phyloP scores from a whole-genome alignment of 2,113 vertebrate species.

The Aphyosemion australe region DNA sequence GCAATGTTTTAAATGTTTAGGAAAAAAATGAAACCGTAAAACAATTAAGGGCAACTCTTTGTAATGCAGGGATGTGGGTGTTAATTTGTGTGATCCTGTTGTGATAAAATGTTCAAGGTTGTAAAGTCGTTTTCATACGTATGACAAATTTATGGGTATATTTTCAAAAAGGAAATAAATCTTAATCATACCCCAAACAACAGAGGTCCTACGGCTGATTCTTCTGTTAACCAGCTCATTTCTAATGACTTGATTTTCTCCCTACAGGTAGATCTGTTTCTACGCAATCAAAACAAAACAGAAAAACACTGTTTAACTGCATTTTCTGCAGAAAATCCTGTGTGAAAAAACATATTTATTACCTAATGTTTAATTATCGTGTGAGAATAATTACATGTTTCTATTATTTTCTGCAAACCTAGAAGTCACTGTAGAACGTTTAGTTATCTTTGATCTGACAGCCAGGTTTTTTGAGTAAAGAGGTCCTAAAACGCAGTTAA shows the following conservation, averaged over 20 bases:
- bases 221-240: neutral
- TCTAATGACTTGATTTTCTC: neutral
- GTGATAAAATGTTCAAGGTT: conserved; percentile 81
- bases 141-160: conserved; percentile 83
- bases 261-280: neutral
- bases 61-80: conserved; percentile 78
- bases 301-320: no score
- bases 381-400: no score
- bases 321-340: no score
- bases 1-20: conserved; percentile 71
- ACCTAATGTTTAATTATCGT: no score
- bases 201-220: conserved; percentile 29
- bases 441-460: no score
- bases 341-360: no score
- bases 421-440: no score
- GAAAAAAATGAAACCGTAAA: conserved; percentile 32
- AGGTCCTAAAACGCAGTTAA: no score
- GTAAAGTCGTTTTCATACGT: conserved; percentile 83
- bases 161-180: conserved; percentile 84
- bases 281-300: no score
- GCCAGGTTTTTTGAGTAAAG: no score
- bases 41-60: conserved; percentile 77
- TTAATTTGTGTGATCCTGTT: conserved; percentile 78
- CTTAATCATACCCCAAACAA: conserved; percentile 72
- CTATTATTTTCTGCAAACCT: no score